These are phyloP conservation scores for Okapia johnstoni DNA, from an alignment of 2,113 vertebrate species.

Conservation along the genomic window DNA sequence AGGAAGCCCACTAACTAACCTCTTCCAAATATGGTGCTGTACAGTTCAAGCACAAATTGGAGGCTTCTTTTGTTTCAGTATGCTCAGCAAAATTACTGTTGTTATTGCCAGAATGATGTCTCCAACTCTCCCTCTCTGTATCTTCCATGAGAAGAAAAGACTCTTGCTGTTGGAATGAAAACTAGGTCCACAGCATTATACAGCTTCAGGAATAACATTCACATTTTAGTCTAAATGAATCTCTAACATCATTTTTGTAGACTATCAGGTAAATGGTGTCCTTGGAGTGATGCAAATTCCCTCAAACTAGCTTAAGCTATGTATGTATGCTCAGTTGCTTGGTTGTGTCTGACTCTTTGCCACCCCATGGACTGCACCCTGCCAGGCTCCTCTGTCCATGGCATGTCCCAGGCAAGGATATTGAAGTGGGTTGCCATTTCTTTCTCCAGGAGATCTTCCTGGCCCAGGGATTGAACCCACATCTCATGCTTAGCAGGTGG, in stretches of 20 bases:
- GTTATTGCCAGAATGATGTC: not conserved
- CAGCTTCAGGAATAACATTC: not conserved
- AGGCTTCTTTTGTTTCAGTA: not conserved
- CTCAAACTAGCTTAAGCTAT: not conserved
- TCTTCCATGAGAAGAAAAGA: not conserved
- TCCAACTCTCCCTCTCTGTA: not conserved
- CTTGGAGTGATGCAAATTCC: not conserved
- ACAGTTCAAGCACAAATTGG: not conserved
- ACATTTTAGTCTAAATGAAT: not conserved
- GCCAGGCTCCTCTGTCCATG: not conserved
- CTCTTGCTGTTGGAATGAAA: not conserved
- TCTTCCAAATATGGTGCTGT: not conserved
- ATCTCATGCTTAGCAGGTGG: not conserved
- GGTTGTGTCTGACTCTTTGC: not conserved
- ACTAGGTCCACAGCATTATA: too few relatives aligned
- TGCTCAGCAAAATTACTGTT: not conserved
- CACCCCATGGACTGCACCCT: not conserved
- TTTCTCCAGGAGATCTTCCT: not conserved
- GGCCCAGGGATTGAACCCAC: not conserved
- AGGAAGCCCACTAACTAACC: not conserved
- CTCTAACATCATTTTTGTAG: not conserved
- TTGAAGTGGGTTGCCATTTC: not conserved
- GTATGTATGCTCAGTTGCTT: not conserved
- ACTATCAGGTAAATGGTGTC: not conserved
- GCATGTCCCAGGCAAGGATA: not conserved